These are phyloP conservation scores for Antechinus stuartii DNA, from an alignment of 2,113 vertebrate genomes.

Conservation along the genomic window DNA sequence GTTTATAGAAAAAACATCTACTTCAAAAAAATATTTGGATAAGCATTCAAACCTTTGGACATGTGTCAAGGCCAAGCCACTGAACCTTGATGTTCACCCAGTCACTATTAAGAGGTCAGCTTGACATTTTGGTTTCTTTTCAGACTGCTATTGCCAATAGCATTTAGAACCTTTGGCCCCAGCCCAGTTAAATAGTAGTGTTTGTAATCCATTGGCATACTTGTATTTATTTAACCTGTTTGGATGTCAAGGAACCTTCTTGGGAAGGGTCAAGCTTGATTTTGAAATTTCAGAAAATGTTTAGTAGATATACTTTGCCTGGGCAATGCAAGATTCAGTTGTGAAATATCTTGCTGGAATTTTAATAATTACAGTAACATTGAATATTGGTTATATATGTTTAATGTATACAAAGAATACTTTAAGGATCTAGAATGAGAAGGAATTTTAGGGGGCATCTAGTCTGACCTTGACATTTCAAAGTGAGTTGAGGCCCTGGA, in stretches of 20 bases:
- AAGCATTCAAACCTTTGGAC: not conserved
- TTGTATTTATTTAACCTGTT: slow-evolving; percentile 18
- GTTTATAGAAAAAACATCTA: not conserved
- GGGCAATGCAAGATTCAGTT: not conserved
- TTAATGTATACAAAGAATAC: not conserved
- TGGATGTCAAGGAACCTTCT: not conserved
- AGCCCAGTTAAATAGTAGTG: slow-evolving; percentile 53
- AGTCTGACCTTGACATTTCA: not conserved
- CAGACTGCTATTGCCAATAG: slow-evolving; percentile 16
- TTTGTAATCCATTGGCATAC: slow-evolving; percentile 25
- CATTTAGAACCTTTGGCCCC: slow-evolving; percentile 47
- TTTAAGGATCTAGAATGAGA: not conserved
- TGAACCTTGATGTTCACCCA: slow-evolving; percentile 29
- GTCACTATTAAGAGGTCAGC: slow-evolving; percentile 39
- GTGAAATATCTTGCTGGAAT: not conserved
- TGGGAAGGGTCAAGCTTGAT: not conserved
- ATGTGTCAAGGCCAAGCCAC: slow-evolving; percentile 33
- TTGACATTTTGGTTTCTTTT: slow-evolving; percentile 54
- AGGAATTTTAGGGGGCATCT: not conserved
- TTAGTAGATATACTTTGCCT: not conserved
- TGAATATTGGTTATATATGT: not conserved
- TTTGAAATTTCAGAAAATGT: not conserved
- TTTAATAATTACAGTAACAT: not conserved
- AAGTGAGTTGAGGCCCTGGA: not conserved
- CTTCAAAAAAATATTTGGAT: slow-evolving; percentile 5